Base-by-base conservation (phyloP, 2,888 invertebrate species). In the Chrysina gloriosa region DNA sequence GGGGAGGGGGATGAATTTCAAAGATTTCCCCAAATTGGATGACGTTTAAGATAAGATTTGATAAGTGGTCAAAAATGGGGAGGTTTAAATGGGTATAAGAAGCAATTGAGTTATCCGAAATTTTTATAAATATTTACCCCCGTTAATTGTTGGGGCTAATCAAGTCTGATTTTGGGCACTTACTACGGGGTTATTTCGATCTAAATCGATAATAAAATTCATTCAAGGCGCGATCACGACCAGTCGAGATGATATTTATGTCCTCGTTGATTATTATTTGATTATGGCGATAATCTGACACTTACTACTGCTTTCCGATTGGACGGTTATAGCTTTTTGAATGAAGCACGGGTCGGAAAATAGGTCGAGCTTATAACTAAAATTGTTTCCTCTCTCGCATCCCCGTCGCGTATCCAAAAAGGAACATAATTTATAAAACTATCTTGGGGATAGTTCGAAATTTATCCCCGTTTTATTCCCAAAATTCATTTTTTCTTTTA, bases 121-220 rank as follows among this genome's bases (percentile, higher is more conserved):
- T n/a, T n/a, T n/a, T n/a, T n/a, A n/a, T n/a, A n/a, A n/a, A n/a
- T n/a, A n/a, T n/a, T n/a, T n/a, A n/a, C n/a, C n/a, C n/a, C n/a
- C n/a, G n/a, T n/a, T n/a, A n/a, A n/a, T n/a, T n/a, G n/a, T n/a
- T n/a, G n/a, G n/a, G n/a, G n/a, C n/a, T n/a, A n/a, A n/a, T n/a
- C n/a, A n/a, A n/a, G n/a, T n/a, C n/a, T n/a, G 16, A 39, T 39
- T 39, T 39, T 39, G 16, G 16, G 11, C 4, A 16, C 9, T 14
- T 39, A 48, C 9, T n/a, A 4, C 11, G 23, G 48, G 23, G 48
- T 25, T 48, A 48, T 25, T 48, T 48, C 48, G 25, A 25, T n/a
- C 25, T 25, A 48, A 48, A 48, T 48, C 48, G 25, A 48, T 27
- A 48, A 48, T 48, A 48, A 48, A 48, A 48, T 48, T 48, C 9